Conservation (phyloP, 2,797 vertebrate species). For the Argentina silus region DNA sequence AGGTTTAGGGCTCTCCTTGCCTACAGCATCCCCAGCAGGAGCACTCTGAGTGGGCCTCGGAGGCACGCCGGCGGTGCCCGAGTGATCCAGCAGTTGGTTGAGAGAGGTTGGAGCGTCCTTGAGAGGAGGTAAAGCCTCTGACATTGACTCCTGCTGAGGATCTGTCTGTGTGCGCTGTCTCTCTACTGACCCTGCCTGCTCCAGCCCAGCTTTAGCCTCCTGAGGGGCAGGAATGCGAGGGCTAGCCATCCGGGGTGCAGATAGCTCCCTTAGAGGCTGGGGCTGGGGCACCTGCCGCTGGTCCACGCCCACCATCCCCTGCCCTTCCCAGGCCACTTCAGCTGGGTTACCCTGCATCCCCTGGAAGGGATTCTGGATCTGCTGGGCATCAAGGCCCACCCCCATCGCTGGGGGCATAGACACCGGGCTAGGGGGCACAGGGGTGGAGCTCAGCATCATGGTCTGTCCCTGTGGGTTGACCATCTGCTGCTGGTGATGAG, state of each 20-base stretch:
- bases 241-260: constrained; percentile 74
- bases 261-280: constrained; percentile 82
- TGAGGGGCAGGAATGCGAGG: constrained; percentile 76
- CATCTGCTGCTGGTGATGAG: constrained; percentile 81
- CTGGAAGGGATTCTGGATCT: constrained; percentile 78
- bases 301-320: constrained; percentile 76
- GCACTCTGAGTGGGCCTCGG: constrained; percentile 75
- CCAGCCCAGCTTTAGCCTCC: constrained; percentile 81
- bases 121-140: constrained; percentile 80
- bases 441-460: constrained; percentile 81
- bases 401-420: constrained; percentile 74
- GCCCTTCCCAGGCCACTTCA: constrained; percentile 82
- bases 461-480: constrained; percentile 84
- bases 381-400: constrained; percentile 73
- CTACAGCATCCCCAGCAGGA: constrained; percentile 55
- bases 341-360: constrained; percentile 69
- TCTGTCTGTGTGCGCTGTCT: constrained; percentile 53
- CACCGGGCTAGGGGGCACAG: constrained; percentile 77
- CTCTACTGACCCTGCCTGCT: constrained; percentile 77
- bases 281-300: constrained; percentile 72
- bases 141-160: constrained; percentile 78
- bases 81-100: constrained; percentile 94
- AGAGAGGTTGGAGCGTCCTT: constrained; percentile 91
- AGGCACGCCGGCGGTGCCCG: constrained; percentile 79
- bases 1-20: constrained; percentile 66